Evolutionary conservation across 2,888 invertebrate genomes (phyloP), one percentile per base, ranked within the genome.

Genomic region (Drosophila pullipes): DNA sequence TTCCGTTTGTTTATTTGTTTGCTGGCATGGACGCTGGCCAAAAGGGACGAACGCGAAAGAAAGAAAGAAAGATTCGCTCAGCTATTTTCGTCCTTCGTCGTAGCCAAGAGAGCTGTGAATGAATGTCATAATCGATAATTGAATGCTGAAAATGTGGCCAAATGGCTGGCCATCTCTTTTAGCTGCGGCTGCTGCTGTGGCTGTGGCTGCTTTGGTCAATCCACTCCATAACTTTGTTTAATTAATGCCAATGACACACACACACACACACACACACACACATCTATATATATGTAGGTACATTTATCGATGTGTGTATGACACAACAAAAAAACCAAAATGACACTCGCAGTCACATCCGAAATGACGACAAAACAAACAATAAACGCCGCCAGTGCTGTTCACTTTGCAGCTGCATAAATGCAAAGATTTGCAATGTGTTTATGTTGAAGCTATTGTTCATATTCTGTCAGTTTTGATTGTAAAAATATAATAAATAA

Each of bases 51-150:
- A 37, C 25, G 31, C 22, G 30, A 52, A 11, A 52, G 30, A 52
- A 28, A 50, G 30, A 25, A n/a, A 30, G 33, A 33, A 53, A 9
- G 64, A 70, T 44, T 68, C 57, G 70, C 74, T 61, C 49, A 69
- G 82, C 84, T 87, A 90, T 89, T 87, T 90, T 90, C 55, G 79
- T 76, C 68, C 62, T 54, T 55, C 28, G 39, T 11, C 39, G 4
- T 28, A 25, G 37, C 69, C 66, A 71, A 69, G 73, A 69, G 71
- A 85, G 81, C 85, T 78, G 89, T 86, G 82, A 87, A 87, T 90
- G 90, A 90, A 90, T 86, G 87, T 82, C 82, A 90, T 87, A 87
- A 87, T 87, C 87, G 91, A 87, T 87, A 87, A 87, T 82, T 86
- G 89, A 87, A 87, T 89, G 86, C 82, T 86, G 75, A 85, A 86